Evolutionary conservation across 2,797 vertebrate species (phyloP).

Genomic region (Balearica regulorum): DNA sequence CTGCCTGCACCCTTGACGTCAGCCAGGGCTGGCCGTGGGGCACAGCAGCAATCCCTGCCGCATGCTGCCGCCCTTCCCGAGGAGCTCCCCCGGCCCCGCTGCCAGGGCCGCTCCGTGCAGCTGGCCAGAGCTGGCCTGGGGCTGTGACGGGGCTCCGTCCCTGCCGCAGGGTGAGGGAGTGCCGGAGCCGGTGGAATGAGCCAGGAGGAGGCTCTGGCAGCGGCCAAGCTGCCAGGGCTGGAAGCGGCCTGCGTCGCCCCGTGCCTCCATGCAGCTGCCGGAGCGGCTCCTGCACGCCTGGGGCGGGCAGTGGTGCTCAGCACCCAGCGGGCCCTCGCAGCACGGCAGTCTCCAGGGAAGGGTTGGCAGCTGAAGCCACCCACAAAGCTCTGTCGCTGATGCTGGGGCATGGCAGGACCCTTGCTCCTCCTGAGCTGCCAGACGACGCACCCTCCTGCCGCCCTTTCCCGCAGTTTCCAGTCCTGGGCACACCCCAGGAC

Average conservation of each 20-base stretch:
- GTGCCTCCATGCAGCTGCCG: background rate
- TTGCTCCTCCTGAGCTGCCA: background rate
- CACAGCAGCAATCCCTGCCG: fast-evolving
- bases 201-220: background rate
- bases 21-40: background rate
- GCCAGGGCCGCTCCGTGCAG: fast-evolving
- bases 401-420: fast-evolving
- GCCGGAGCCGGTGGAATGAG: background rate
- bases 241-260: background rate
- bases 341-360: background rate
- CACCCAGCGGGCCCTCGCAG: background rate
- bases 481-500: background rate
- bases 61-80: background rate
- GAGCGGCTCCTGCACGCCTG: background rate
- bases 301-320: background rate
- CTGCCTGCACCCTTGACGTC: fast-evolving
- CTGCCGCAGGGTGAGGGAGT: background rate
- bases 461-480: background rate
- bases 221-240: background rate
- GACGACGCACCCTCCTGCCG: fast-evolving
- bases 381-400: background rate
- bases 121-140: background rate
- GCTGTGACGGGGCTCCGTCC: fast-evolving
- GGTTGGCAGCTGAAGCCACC: background rate
- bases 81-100: fast-evolving